Evolutionary conservation across 2,888 invertebrate genomes (phyloP), one percentile per base, ranked within the genome.

Genomic region (Diachrysia chrysitis): DNA sequence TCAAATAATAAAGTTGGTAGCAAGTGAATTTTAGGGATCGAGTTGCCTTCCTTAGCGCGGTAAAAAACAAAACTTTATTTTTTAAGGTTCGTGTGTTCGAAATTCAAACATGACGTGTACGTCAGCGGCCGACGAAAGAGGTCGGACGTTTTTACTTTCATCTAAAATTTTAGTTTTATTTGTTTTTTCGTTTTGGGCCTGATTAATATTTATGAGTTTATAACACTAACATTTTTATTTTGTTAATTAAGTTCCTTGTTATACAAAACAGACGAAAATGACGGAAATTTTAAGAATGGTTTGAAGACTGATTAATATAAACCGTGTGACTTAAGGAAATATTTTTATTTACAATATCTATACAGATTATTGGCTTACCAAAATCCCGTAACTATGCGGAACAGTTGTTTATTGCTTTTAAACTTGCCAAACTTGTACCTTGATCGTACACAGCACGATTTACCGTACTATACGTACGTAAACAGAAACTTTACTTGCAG

Each of bases 1-100:
- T 94, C 95, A 93, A 94, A 95, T 95, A 94, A 95, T 95, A 94
- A 94, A 95, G 89, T 95, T 94, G 92, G 95, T 94, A 94, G 95
- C 95, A 95, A 95, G 95, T 95, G 94, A 93, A 94, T 95, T 94
- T 94, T 75, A 87, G 88, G 87, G 92, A 94, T 95, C 94, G 93
- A 93, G 92, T 95, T 95, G 92, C 94, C 82, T 82, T 83, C 81
- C 83, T 83, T 73, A 66, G 78, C 83, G 83, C 86, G 85, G 84
- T 89, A 88, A 92, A 92, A 83, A 14, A 37, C 77, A 82, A 78
- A 79, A 81, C 76, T 75, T 80, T 72, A 79, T 86, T 87, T 89
- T 87, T 89, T 86, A 83, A 87, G 75, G 72, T 86, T 84, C 86
- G 87, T 87, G 86, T 89, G 91, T 92, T 92, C 90, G 88, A 91